Evolutionary conservation across 64 coral and sea anemone genomes (phyloP).

Genomic region (Pachyseris speciosa): DNA sequence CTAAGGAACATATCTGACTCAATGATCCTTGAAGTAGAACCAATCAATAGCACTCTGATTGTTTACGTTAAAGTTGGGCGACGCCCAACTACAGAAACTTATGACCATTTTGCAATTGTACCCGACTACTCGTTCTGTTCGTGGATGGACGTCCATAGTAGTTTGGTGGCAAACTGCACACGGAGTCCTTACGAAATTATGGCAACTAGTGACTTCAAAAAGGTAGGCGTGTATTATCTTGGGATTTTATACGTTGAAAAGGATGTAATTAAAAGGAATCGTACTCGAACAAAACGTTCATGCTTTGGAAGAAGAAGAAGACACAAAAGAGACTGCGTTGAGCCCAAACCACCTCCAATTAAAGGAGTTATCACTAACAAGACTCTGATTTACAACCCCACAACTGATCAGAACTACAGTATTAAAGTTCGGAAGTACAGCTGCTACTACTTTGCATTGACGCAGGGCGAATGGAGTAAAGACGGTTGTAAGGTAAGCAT

Average conservation of each 20-base stretch:
- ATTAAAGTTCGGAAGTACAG: constrained; percentile 7
- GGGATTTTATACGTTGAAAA: not conserved
- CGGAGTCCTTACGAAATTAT: constrained; percentile 16
- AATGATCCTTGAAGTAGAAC: constrained; percentile 5
- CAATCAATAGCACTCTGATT: not conserved
- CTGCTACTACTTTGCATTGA: constrained; percentile 25
- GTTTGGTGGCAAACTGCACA: not conserved
- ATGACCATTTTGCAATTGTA: not conserved
- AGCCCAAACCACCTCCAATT: constrained; percentile 26
- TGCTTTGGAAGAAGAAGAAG: constrained; percentile 11
- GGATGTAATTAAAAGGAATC: not conserved
- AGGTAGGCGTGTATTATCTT: not conserved
- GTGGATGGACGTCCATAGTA: not conserved
- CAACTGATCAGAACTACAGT: constrained; percentile 12
- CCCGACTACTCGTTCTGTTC: constrained; percentile 55
- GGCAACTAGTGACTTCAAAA: constrained; percentile 6
- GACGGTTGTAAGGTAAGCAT: constrained; percentile 12
- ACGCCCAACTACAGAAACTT: not conserved
- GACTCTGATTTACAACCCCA: constrained; percentile 1
- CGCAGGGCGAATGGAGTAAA: constrained; percentile 16
- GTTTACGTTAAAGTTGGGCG: constrained; percentile 15
- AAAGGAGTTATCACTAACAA: not conserved
- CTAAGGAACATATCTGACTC: not conserved
- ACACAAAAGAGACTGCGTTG: constrained; percentile 27
- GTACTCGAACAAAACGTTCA: not conserved